These are phyloP conservation scores for Pseudomugil gertrudae DNA, from an alignment of 2,797 vertebrate species.

Conservation along the genomic window DNA sequence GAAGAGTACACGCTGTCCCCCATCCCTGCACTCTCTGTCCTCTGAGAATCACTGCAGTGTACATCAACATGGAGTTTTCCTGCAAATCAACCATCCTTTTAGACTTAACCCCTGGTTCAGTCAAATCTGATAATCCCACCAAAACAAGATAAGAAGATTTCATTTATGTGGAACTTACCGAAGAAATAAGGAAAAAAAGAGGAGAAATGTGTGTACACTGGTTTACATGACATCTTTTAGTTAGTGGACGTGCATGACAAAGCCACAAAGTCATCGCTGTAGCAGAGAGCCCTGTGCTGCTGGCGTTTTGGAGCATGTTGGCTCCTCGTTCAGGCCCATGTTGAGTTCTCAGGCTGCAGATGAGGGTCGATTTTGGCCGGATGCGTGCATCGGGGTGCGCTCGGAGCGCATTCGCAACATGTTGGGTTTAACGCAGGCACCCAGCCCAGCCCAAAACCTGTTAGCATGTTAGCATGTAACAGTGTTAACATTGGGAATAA, in stretches of 20 bases:
- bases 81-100: slow-evolving; percentile 2
- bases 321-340: too few species aligned
- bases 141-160: slow-evolving; percentile 12
- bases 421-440: too few species aligned
- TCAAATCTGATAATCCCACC: slow-evolving; percentile 23
- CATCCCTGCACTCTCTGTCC: slow-evolving; percentile 18
- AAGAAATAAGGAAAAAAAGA: not conserved
- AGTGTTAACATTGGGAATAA: too few species aligned
- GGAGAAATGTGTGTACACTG: not conserved
- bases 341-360: too few species aligned
- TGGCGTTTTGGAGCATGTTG: too few species aligned
- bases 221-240: not conserved
- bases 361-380: too few species aligned
- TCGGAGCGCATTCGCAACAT: too few species aligned
- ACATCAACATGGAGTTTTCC: slow-evolving; percentile 36
- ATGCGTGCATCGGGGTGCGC: too few species aligned
- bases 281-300: too few species aligned
- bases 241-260: not conserved
- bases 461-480: too few species aligned
- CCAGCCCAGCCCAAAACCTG: too few species aligned
- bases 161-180: not conserved
- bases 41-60: slow-evolving; percentile 34
- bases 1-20: slow-evolving; percentile 36
- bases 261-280: too few species aligned
- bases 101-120: not conserved